These are phyloP conservation scores for Gopherus flavomarginatus DNA, from an alignment of 2,113 vertebrate species.

Conservation along the genomic window DNA sequence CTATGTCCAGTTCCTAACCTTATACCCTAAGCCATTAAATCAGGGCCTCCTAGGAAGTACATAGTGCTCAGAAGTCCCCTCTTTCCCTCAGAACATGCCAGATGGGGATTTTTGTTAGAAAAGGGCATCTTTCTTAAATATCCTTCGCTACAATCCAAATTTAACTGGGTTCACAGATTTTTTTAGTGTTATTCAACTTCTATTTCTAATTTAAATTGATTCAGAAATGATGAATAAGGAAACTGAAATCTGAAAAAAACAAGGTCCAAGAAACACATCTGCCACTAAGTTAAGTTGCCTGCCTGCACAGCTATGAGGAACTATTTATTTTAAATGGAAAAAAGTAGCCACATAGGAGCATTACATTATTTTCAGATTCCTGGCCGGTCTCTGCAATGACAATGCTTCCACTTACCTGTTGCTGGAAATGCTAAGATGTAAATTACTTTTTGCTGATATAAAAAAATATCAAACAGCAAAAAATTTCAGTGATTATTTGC, in stretches of 20 bases:
- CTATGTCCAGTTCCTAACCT: slow-evolving; percentile 11
- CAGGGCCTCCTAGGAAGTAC: not conserved
- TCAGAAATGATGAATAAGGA: not conserved
- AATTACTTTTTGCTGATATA: not conserved
- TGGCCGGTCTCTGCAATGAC: not conserved
- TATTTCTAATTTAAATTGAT: rapidly evolving
- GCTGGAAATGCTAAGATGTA: not conserved
- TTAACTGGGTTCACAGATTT: not conserved
- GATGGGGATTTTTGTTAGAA: not conserved
- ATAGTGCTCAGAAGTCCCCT: not conserved
- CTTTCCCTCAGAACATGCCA: rapidly evolving
- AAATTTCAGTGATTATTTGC: slow-evolving; percentile 9
- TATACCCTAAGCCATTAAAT: not conserved
- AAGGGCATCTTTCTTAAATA: not conserved
- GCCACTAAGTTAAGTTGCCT: rapidly evolving
- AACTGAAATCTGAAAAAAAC: rapidly evolving
- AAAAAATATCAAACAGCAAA: not conserved
- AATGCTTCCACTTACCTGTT: not conserved
- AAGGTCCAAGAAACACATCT: not conserved
- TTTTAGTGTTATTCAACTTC: rapidly evolving
- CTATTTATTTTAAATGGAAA: not conserved
- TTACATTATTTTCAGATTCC: not conserved
- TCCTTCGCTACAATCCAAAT: rapidly evolving
- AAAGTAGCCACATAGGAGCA: rapidly evolving
- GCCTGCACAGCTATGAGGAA: rapidly evolving